Evolutionary conservation across 2,888 invertebrate species (phyloP).

Genomic region (Apamea monoglypha): DNA sequence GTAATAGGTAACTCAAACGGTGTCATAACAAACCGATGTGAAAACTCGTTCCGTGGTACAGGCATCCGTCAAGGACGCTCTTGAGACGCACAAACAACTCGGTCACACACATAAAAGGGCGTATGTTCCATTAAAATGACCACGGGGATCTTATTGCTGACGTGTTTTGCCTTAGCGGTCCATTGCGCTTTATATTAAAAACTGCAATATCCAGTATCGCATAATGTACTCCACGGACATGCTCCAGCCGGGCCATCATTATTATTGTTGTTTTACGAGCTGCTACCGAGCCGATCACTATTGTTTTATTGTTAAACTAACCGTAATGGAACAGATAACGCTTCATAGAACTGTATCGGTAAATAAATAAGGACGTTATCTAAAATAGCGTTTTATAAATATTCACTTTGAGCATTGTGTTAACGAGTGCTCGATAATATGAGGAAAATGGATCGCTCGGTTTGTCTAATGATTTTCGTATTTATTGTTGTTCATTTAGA

Average conservation of each 20-base stretch:
- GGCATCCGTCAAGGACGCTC: slow-evolving; percentile 61
- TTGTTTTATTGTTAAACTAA: slow-evolving; percentile 68
- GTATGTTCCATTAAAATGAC: slow-evolving; percentile 46
- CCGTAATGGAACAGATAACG: slow-evolving; percentile 64
- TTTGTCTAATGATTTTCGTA: slow-evolving; percentile 34
- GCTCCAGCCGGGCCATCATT: slow-evolving; percentile 27
- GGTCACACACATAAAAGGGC: slow-evolving; percentile 48
- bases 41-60: slow-evolving; percentile 71
- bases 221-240: slow-evolving; percentile 19
- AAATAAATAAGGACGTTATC: slow-evolving; percentile 51
- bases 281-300: slow-evolving; percentile 50
- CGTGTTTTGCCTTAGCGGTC: slow-evolving; percentile 35
- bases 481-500: slow-evolving; percentile 15
- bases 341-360: slow-evolving; percentile 50
- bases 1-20: slow-evolving; percentile 59
- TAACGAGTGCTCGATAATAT: slow-evolving; percentile 42
- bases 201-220: slow-evolving; percentile 33
- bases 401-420: slow-evolving; percentile 47
- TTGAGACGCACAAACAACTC: slow-evolving; percentile 55
- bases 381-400: slow-evolving; percentile 55
- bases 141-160: slow-evolving; percentile 44
- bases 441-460: slow-evolving; percentile 45
- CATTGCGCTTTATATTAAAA: slow-evolving; percentile 51
- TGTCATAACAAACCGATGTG: slow-evolving; percentile 75
- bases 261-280: slow-evolving; percentile 48